Percentiles rank a stretch among this genome's conserved stretches.
These are phyloP conservation scores for Cyclargus thomasi DNA, from an alignment of 1,140 invertebrate genomes.

Conservation along the genomic window DNA sequence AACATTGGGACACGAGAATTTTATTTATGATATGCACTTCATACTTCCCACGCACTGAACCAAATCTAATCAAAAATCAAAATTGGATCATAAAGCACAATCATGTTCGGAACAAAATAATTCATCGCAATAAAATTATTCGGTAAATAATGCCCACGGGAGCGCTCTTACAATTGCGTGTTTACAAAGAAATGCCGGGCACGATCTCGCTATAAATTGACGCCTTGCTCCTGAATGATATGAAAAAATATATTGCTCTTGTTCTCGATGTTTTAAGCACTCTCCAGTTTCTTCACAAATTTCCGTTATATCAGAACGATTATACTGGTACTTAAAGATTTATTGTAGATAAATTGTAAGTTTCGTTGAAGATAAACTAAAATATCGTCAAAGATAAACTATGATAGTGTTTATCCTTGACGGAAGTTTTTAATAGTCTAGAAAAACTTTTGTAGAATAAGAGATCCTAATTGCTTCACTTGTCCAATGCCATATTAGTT, in stretches of 20 bases:
- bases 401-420: too few species aligned
- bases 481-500: too few species aligned
- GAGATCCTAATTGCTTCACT: too few species aligned
- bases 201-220: slow-evolving; percentile 10
- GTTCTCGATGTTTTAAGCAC: slow-evolving; percentile 14
- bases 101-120: neutral
- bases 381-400: neutral
- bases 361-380: neutral
- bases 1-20: too few species aligned
- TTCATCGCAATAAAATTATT: neutral
- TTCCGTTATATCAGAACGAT: neutral
- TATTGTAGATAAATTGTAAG: neutral
- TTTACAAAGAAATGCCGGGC: slow-evolving; percentile 11
- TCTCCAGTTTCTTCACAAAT: neutral
- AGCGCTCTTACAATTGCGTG: slow-evolving; percentile 1
- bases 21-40: too few species aligned
- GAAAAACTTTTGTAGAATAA: too few species aligned
- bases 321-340: neutral
- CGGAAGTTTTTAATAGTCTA: too few species aligned
- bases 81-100: neutral
- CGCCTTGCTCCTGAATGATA: slow-evolving; percentile 16
- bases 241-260: slow-evolving; percentile 20
- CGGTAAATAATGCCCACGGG: neutral
- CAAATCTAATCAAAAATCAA: neutral
- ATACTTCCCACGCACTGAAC: too few species aligned